Conservation (phyloP, 1,140 invertebrate genomes). For the Caerostris darwini region DNA sequence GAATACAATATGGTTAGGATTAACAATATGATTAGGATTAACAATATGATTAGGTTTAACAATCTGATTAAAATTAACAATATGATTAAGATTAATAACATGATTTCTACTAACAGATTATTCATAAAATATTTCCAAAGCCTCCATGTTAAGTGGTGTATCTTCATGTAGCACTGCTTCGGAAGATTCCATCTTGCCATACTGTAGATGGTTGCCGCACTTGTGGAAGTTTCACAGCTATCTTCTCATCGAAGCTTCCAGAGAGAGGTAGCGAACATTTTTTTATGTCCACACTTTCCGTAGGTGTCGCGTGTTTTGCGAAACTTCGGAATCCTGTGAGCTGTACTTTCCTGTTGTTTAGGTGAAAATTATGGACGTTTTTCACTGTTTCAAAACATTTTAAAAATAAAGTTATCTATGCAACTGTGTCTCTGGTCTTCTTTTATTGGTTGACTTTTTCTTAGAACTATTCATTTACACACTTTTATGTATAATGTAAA, state of each 20-base stretch:
- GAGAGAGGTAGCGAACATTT: constrained; percentile 37
- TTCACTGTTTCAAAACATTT: constrained; percentile 66
- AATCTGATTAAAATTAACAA: too few species aligned
- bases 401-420: constrained; percentile 69
- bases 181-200: constrained; percentile 6
- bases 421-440: not conserved
- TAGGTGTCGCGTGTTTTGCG: not conserved
- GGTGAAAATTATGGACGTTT: constrained; percentile 46
- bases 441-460: not conserved
- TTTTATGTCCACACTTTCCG: constrained; percentile 56
- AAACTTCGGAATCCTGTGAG: constrained; percentile 46
- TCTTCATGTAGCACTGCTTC: not conserved
- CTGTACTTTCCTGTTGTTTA: constrained; percentile 67
- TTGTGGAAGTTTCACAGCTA: constrained; percentile 25
- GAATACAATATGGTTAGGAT: too few species aligned
- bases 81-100: too few species aligned
- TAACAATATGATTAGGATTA: too few species aligned
- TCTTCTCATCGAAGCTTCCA: constrained; percentile 4
- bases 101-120: too few species aligned
- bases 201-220: not conserved
- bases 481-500: too few species aligned
- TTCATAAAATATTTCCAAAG: too few species aligned
- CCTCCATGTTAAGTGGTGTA: too few species aligned
- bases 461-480: not conserved
- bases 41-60: too few species aligned